These are phyloP conservation scores for Eretmocerus hayati DNA, from an alignment of 2,888 invertebrate genomes.

Conservation along the genomic window DNA sequence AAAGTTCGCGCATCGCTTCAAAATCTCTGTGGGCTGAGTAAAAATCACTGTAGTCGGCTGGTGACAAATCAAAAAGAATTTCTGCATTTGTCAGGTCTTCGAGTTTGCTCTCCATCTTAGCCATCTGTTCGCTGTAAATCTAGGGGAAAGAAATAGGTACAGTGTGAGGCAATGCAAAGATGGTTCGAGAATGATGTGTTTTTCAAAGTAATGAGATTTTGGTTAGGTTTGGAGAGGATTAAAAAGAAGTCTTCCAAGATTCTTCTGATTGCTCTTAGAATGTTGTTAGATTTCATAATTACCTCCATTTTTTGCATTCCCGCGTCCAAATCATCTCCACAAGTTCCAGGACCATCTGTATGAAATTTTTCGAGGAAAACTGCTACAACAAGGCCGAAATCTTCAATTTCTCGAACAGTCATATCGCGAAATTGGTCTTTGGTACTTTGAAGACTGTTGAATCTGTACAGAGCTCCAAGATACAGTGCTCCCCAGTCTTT, in stretches of 20 bases:
- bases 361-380: conserved; percentile 70
- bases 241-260: no score
- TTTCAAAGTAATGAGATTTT: no score
- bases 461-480: conserved; percentile 62
- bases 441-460: conserved; percentile 66
- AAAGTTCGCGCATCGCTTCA: conserved; percentile 63
- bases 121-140: no score
- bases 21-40: conserved; percentile 58
- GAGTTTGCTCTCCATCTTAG: no score
- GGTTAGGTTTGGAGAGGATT: no score
- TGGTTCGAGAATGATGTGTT: no score
- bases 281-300: conserved; percentile 11
- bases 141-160: no score
- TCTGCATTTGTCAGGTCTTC: conserved; percentile 65
- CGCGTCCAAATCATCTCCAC: conserved; percentile 68
- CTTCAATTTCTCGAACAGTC: conserved; percentile 67
- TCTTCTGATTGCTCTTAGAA: not conserved
- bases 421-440: conserved; percentile 80
- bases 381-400: conserved; percentile 51
- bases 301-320: conserved; percentile 67
- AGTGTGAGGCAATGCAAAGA: no score
- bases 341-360: conserved; percentile 70
- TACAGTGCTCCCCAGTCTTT: conserved; percentile 64
- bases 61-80: conserved; percentile 78
- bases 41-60: conserved; percentile 76